Evolutionary conservation across 2,797 vertebrate species (phyloP), one percentile per base, ranked within the genome.

Genomic region (Molossus molossus): DNA sequence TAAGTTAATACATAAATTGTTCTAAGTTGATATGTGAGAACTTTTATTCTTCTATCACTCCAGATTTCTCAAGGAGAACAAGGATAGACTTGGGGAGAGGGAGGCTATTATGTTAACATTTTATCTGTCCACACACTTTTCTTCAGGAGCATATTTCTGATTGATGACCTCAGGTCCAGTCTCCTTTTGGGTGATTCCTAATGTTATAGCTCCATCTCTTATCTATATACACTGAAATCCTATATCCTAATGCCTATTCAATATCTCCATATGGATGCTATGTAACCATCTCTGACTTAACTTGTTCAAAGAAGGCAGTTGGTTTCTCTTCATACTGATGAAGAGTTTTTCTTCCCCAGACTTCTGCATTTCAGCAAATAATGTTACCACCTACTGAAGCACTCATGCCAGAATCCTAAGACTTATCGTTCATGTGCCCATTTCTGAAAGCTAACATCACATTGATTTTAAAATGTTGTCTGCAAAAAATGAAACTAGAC

Each of bases 61-160:
- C 58, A 12, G 15, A 21, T 65, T 81, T 81, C 60, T 55, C 37
- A 83, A 0, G 37, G 58, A 91, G 53, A 45, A 58, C 1, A 64
- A 58, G 9, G n/a, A n/a, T 15, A 45, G 53, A 58, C 29, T 57
- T 58, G 73, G 33, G 1, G 4, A 83, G 9, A 69, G 8, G 1
- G 40, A 33, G 73, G 45, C 27, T 64, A 7, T 45, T 9, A 2
- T 3, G 0, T 17, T 79, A 3, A 3, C 5, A 7, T 80, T 79
- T 53, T 17, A 27, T 11, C 83, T 58, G 11, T 40, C 18, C 37
- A 29, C 64, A 60, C 14, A 7, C 0, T 11, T 64, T 27, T 27
- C 12, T 27, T 21, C 3, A 1, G 8, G 45, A 37, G 1, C 4
- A 37, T 3, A 23, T 1, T 5, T 5, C 20, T 77, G n/a, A 18